Base-by-base conservation (phyloP, 2,797 vertebrate species). In the Craterocephalus amniculus region DNA sequence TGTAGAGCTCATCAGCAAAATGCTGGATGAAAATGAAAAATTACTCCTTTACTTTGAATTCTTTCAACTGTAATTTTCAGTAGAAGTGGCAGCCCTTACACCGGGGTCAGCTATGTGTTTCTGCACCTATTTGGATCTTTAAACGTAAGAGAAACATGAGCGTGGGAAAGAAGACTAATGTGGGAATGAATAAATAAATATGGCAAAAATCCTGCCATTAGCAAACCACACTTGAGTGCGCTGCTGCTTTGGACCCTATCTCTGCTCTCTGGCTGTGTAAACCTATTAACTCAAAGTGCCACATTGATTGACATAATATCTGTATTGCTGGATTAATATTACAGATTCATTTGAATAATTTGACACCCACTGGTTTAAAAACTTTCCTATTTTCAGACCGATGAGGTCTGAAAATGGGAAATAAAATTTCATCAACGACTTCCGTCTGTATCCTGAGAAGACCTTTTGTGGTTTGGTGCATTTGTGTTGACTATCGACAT, bases 221-320 rank as follows among this genome's bases (percentile, higher is more conserved):
- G 40, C 58, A 1, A 40, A 29, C 51, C 64, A 61, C n/a, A 57
- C 64, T 78, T 18, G 24, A 65, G 31, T 6, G 64, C 0, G 7
- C 56, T 29, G 0, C 2, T 16, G 29, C 71, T 62, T 61, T 66
- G 65, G 76, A 80, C 55, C 61, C 71, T 12, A 51, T 49, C 49
- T 79, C 48, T 76, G 45, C 76, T 83, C 56, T n/a, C 24, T 14
- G 80, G 74, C 75, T 80, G 67, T 72, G 38, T 59, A 48, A 57
- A 75, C 74, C 70, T 54, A 85, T 85, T 66, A 84, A 70, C 76
- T 86, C 31, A 60, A 86, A 91, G 89, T 89, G 85, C 78, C 85
- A 83, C 36, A 63, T 40, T 11, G 7, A 74, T 61, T 58, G 68
- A 63, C 38, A 12, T 70, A 75, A 84, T 87, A 80, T 75, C 57